Evolutionary conservation across 1,140 invertebrate species (phyloP).

Genomic region (Drosophila miranda): DNA sequence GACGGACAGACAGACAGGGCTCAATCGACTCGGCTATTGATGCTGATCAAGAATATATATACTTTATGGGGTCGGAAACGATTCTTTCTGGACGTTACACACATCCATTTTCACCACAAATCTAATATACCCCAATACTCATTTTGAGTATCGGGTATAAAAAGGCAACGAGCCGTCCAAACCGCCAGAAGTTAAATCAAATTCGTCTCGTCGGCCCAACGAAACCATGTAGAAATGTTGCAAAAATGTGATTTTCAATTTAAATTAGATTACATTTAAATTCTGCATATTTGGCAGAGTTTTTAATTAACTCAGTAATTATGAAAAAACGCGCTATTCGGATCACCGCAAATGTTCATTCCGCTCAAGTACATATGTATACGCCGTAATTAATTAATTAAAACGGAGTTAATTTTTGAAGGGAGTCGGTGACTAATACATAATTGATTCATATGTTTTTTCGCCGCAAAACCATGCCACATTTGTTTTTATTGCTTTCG

Average conservation of each 20-base stretch:
- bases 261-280: conserved; percentile 33
- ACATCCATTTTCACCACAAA: too few relatives aligned
- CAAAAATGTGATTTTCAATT: conserved; percentile 13
- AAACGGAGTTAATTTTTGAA: conserved; percentile 30
- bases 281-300: conserved; percentile 18
- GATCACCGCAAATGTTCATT: conserved; percentile 59
- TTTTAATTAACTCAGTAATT: conserved; percentile 75
- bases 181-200: neutral
- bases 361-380: conserved; percentile 1
- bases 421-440: neutral
- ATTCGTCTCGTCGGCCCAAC: neutral
- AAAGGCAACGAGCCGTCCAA: conserved; percentile 5
- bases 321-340: conserved; percentile 45
- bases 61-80: too few relatives aligned
- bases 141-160: too few relatives aligned
- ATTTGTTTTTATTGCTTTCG: neutral
- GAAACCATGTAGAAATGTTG: conserved; percentile 22
- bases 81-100: too few relatives aligned
- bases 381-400: conserved; percentile 54
- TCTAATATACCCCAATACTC: too few relatives aligned
- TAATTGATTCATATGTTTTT: conserved; percentile 36
- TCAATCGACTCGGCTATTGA: too few relatives aligned
- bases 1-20: too few relatives aligned
- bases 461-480: conserved; percentile 20
- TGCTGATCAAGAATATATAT: too few relatives aligned